phyloP scores from a whole-genome alignment of 2,888 invertebrate species.

The Salticus scenicus region DNA sequence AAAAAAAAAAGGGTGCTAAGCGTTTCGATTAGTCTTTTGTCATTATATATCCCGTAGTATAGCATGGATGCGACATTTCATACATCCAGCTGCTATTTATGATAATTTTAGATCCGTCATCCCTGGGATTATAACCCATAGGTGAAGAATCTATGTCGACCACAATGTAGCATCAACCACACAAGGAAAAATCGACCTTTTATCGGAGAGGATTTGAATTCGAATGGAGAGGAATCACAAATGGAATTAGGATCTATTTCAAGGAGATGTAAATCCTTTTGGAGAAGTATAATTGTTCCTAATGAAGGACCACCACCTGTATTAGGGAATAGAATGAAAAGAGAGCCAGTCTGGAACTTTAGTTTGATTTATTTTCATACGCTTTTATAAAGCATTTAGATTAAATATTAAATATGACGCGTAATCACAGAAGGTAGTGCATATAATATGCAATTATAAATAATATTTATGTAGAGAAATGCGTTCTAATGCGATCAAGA shows the following conservation, averaged over 20 bases:
- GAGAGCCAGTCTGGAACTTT: too few relatives aligned
- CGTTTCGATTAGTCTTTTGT: slow-evolving; percentile 49
- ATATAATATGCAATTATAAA: too few relatives aligned
- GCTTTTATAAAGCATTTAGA: too few relatives aligned
- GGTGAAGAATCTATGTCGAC: slow-evolving; percentile 34
- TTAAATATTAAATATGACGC: too few relatives aligned
- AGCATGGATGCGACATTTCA: slow-evolving; percentile 32
- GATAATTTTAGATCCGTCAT: slow-evolving; percentile 58
- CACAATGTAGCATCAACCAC: slow-evolving; percentile 33
- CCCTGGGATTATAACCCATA: slow-evolving; percentile 42
- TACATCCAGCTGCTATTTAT: slow-evolving; percentile 61
- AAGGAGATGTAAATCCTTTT: slow-evolving; percentile 20
- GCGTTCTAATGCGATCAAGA: too few relatives aligned
- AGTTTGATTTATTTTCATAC: too few relatives aligned
- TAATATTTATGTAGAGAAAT: too few relatives aligned
- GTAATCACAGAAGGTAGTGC: too few relatives aligned
- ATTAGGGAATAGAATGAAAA: background rate
- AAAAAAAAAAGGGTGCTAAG: slow-evolving; percentile 34
- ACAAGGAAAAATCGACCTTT: slow-evolving; percentile 18
- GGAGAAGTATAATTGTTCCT: slow-evolving; percentile 39
- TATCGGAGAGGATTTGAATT: slow-evolving; percentile 15
- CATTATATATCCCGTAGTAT: slow-evolving; percentile 38
- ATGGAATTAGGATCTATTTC: slow-evolving; percentile 53
- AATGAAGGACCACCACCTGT: slow-evolving; percentile 52
- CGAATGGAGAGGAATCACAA: slow-evolving; percentile 22